Evolutionary conservation across 2,113 vertebrate genomes (phyloP).

Genomic region (Sinosuthora webbiana): DNA sequence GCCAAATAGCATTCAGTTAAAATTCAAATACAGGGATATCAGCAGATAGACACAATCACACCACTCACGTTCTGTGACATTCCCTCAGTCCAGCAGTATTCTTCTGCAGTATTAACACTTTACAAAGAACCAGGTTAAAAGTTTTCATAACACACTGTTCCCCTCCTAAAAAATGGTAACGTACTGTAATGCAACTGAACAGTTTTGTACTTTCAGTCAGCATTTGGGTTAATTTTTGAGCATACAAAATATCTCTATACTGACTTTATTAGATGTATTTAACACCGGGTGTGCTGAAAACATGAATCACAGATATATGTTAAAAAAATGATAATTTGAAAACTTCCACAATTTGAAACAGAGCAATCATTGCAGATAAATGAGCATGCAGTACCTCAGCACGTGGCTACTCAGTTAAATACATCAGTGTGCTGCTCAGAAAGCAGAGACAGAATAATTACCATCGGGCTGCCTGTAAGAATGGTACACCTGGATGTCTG

Average conservation of each 20-base stretch:
- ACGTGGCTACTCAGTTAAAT: neutral
- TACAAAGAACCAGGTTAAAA: neutral
- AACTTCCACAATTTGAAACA: neutral
- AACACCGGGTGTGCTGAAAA: neutral
- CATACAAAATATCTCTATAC: neutral
- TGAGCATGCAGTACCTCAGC: neutral
- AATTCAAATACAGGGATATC: neutral
- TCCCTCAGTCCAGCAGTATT: neutral
- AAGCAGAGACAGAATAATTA: conserved; percentile 73
- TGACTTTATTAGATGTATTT: neutral
- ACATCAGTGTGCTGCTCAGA: neutral
- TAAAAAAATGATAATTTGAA: neutral
- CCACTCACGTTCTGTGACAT: neutral
- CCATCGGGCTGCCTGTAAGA: conserved; percentile 95
- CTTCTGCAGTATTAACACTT: neutral
- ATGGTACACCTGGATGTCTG: conserved; percentile 96
- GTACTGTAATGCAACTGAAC: neutral
- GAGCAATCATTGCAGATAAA: neutral
- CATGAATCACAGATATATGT: neutral
- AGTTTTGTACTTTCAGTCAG: neutral
- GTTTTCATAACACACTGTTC: neutral
- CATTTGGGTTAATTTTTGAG: neutral
- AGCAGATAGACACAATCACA: neutral
- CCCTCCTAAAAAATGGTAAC: neutral
- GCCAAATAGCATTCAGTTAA: neutral